Percentiles rank a stretch among this genome's conserved stretches.
Evolutionary conservation across 2,888 invertebrate species (phyloP).

Genomic region (Platerodrilus igneus): DNA sequence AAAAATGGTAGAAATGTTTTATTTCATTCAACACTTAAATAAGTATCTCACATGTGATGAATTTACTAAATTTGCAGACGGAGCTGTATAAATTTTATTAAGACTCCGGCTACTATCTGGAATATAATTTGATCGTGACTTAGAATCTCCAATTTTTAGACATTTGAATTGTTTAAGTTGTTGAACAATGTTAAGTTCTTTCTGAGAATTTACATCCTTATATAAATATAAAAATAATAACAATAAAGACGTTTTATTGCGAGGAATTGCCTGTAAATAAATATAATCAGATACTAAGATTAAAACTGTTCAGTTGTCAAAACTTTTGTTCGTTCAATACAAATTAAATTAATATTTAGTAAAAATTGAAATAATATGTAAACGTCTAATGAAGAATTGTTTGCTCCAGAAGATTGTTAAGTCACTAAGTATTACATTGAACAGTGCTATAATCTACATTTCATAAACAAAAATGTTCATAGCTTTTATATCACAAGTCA

Average conservation of each 20-base stretch:
- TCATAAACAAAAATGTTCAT: too few species aligned
- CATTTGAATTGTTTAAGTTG: conserved; percentile 34
- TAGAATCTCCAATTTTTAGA: conserved; percentile 21
- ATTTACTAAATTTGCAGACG: conserved; percentile 7
- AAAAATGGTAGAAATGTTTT: conserved; percentile 9
- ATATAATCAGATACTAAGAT: too few species aligned
- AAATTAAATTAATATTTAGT: too few species aligned
- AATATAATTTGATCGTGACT: conserved; percentile 30
- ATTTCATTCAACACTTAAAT: not conserved
- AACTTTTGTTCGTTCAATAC: too few species aligned
- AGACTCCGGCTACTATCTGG: conserved; percentile 36
- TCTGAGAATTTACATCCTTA: conserved; percentile 19
- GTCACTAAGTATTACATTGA: too few species aligned
- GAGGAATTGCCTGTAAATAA: conserved; percentile 36
- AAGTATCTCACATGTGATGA: conserved; percentile 2
- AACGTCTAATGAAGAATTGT: too few species aligned
- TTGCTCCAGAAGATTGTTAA: too few species aligned
- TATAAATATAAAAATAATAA: conserved; percentile 38
- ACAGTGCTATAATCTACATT: too few species aligned
- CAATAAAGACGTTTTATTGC: conserved; percentile 37
- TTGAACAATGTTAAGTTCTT: conserved; percentile 29
- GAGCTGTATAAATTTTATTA: conserved; percentile 26
- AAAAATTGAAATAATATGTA: too few species aligned
- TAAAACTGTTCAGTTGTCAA: too few species aligned
- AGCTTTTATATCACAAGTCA: too few species aligned